phyloP scores from a whole-genome alignment of 2,888 invertebrate genomes.

The Plebejus anna region DNA sequence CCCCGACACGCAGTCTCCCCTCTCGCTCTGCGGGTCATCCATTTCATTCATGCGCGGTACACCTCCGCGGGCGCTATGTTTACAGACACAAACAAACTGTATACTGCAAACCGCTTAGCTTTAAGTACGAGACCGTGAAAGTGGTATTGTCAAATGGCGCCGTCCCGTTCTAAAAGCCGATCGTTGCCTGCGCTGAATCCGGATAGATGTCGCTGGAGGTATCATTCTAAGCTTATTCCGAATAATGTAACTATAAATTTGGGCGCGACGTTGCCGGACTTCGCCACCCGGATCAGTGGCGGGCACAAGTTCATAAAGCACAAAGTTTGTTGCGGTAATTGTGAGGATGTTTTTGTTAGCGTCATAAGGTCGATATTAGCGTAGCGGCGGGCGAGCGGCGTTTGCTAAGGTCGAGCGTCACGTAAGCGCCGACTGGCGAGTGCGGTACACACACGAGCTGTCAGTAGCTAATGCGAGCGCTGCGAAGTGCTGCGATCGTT shows the following conservation, averaged over 20 bases:
- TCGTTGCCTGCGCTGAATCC: slow-evolving; percentile 46
- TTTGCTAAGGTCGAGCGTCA: slow-evolving; percentile 68
- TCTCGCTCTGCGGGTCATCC: slow-evolving; percentile 68
- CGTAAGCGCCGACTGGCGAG: slow-evolving; percentile 69
- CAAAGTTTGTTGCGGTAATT: slow-evolving; percentile 50
- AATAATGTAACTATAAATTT: slow-evolving; percentile 75
- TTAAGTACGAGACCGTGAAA: slow-evolving; percentile 79
- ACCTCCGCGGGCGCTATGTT: slow-evolving; percentile 76
- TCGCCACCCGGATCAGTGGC: slow-evolving; percentile 73
- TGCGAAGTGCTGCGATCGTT: slow-evolving; percentile 71
- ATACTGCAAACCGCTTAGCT: slow-evolving; percentile 79
- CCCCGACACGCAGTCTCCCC: slow-evolving; percentile 40
- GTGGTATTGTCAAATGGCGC: slow-evolving; percentile 76
- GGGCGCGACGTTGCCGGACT: slow-evolving; percentile 78
- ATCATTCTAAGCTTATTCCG: slow-evolving; percentile 52
- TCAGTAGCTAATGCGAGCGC: slow-evolving; percentile 76
- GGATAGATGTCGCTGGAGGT: slow-evolving; percentile 73
- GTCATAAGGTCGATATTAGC: slow-evolving; percentile 50
- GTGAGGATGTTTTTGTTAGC: slow-evolving; percentile 45
- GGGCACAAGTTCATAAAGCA: slow-evolving; percentile 63
- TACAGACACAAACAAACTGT: slow-evolving; percentile 80
- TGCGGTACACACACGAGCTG: slow-evolving; percentile 67
- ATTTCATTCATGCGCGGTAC: slow-evolving; percentile 80
- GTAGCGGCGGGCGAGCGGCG: slow-evolving; percentile 48
- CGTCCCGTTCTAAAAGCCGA: slow-evolving; percentile 71